phyloP scores from a whole-genome alignment of 2,888 invertebrate genomes.

The Thereva unica region DNA sequence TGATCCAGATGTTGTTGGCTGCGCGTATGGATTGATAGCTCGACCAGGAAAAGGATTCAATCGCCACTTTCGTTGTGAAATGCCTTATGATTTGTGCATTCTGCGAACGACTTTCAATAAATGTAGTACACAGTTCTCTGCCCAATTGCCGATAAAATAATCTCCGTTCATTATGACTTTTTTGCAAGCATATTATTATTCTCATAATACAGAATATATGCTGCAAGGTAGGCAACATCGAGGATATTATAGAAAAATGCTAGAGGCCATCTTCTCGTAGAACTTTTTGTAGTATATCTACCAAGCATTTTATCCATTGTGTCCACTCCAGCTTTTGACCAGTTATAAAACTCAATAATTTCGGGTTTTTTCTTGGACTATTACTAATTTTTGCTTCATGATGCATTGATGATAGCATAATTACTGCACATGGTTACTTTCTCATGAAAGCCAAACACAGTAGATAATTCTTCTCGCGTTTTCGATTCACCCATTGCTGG shows the following conservation, averaged over 20 bases:
- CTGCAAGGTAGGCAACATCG: slow-evolving; percentile 18
- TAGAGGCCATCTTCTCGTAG: slow-evolving; percentile 12
- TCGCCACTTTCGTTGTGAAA: too few species aligned
- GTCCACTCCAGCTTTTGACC: slow-evolving; percentile 15
- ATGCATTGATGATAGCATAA: slow-evolving; percentile 10
- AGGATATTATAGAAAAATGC: slow-evolving; percentile 22
- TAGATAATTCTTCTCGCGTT: slow-evolving; percentile 9
- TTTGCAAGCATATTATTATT: slow-evolving; percentile 18
- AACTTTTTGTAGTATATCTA: slow-evolving; percentile 20
- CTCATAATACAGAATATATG: slow-evolving; percentile 16
- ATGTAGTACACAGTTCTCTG: too few species aligned
- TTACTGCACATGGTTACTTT: slow-evolving; percentile 1
- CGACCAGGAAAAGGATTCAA: too few species aligned
- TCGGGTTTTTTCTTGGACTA: slow-evolving; percentile 6
- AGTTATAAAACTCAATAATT: slow-evolving; percentile 12
- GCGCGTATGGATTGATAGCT: too few species aligned
- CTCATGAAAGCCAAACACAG: slow-evolving; percentile 11
- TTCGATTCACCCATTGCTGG: slow-evolving; percentile 7
- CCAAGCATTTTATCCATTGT: slow-evolving; percentile 23
- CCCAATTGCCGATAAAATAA: too few species aligned
- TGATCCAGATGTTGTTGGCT: too few species aligned
- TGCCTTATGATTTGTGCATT: too few species aligned
- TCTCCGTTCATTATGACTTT: too few species aligned
- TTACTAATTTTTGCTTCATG: slow-evolving; percentile 6
- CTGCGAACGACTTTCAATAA: too few species aligned